These are phyloP conservation scores for Bos javanicus DNA, from an alignment of 2,113 vertebrate species.

Conservation along the genomic window DNA sequence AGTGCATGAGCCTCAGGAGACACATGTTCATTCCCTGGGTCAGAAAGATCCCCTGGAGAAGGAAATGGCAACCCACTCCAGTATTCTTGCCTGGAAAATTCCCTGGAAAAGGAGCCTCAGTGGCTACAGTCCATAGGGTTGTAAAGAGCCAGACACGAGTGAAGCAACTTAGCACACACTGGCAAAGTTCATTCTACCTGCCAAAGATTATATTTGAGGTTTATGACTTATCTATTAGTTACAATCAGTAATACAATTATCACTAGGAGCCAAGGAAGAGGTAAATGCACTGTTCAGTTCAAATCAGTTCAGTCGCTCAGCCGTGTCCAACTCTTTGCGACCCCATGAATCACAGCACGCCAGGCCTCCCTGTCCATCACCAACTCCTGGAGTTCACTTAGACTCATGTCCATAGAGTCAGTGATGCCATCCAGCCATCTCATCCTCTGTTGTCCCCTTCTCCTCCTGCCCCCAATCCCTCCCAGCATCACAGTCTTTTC, in stretches of 20 bases:
- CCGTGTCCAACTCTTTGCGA: too few species aligned
- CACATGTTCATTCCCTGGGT: background rate
- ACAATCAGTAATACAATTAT: background rate
- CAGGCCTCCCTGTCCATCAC: too few species aligned
- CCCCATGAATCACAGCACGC: too few species aligned
- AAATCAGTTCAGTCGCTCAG: too few species aligned
- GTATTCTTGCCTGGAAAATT: background rate
- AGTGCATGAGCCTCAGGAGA: background rate
- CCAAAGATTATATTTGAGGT: background rate
- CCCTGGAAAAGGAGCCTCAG: background rate
- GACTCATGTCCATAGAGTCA: too few species aligned
- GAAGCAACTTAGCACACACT: background rate
- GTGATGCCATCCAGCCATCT: too few species aligned
- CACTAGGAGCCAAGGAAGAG: background rate
- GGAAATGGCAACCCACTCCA: background rate
- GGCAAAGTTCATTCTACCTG: background rate
- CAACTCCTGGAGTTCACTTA: too few species aligned
- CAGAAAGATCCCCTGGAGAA: background rate
- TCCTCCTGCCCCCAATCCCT: too few species aligned
- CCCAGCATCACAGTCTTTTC: too few species aligned
- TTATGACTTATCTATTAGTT: background rate
- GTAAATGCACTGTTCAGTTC: background rate
- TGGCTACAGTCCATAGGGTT: background rate
- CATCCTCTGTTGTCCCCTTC: too few species aligned
- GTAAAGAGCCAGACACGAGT: background rate